Base-by-base conservation (phyloP, 2,888 invertebrate genomes). In the Eupithecia pulchellata region DNA sequence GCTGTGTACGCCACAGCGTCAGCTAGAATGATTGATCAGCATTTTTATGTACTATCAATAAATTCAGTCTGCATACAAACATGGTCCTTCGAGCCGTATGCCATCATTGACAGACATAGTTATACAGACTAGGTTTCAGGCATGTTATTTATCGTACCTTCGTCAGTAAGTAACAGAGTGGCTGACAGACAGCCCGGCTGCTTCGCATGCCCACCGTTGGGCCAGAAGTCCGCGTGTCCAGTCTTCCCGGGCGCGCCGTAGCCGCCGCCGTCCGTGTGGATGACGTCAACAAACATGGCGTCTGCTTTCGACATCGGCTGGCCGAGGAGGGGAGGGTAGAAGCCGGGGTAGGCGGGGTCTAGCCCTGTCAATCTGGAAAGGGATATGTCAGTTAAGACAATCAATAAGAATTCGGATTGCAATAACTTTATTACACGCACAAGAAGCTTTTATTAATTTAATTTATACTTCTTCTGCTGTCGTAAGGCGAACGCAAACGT, bases 321-420 rank as follows among this genome's bases (percentile, higher is more conserved):
- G 0, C 84, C 84, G 0, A 88, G 66, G 1, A 91, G 25, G 0
- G 86, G 68, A 0, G 88, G 82, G 77, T 93, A 89, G 82, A 89
- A 94, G 1, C 91, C 83, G 0, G 94, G 94, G 74, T 91, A 92
- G 0, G 95, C 94, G 1, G 95, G 93, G 78, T 95, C 95, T 6
- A 95, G 76, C 0, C 89, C 94, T 47, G 89, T 86, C 2, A 92
- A 36, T 72, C 91, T 91, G 80, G 29, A 66, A 42, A 61, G 3
- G 8, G 9, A 17, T 25, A 62, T 2, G 4, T 25, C 13, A 36
- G 8, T 61, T 34, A 17, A 30, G 9, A 9, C 6, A 34, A 34
- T 2, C 34, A 5, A 32, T 32, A 32, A 32, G 32, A 32, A 32
- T 6, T 32, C 32, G 4, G 6, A 6, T 9, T n/a, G n/a, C n/a